A percentile compares a stretch with the other conserved stretches of the same genome.
Evolutionary conservation across 2,113 vertebrate genomes (phyloP).

Genomic region (Aplodontia rufa): DNA sequence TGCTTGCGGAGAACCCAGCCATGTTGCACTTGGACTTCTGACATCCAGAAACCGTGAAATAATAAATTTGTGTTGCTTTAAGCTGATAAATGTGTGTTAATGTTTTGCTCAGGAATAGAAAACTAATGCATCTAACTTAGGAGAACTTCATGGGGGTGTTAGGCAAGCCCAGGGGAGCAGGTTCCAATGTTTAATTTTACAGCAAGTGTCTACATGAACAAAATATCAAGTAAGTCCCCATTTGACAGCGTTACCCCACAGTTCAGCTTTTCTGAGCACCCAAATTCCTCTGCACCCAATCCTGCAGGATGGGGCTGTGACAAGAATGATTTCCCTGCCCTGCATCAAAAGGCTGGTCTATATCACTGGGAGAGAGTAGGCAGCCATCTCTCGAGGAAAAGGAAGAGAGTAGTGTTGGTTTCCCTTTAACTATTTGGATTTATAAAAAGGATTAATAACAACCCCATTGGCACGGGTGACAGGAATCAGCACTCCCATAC

Average conservation of each 20-base stretch:
- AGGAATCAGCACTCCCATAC: background rate
- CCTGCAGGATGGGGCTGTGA: background rate
- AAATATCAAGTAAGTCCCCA: background rate
- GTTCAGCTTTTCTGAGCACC: background rate
- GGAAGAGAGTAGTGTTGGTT: background rate
- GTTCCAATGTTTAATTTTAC: background rate
- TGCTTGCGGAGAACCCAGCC: background rate
- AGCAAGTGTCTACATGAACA: background rate
- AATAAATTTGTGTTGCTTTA: background rate
- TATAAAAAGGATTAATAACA: conserved; percentile 27
- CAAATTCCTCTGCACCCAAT: background rate
- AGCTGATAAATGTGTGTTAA: background rate
- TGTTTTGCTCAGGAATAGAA: background rate
- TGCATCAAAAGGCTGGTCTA: too few species aligned
- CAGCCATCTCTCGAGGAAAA: background rate
- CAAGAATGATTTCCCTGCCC: background rate
- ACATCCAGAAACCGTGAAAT: background rate
- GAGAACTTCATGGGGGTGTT: background rate
- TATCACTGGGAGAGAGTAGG: background rate
- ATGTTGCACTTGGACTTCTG: background rate
- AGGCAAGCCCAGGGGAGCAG: background rate
- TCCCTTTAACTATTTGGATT: conserved; percentile 41
- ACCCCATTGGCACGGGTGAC: background rate
- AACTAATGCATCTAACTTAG: background rate
- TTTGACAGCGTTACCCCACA: background rate